Conservation (phyloP, 2,113 vertebrate species). For the Sinosuthora webbiana region DNA sequence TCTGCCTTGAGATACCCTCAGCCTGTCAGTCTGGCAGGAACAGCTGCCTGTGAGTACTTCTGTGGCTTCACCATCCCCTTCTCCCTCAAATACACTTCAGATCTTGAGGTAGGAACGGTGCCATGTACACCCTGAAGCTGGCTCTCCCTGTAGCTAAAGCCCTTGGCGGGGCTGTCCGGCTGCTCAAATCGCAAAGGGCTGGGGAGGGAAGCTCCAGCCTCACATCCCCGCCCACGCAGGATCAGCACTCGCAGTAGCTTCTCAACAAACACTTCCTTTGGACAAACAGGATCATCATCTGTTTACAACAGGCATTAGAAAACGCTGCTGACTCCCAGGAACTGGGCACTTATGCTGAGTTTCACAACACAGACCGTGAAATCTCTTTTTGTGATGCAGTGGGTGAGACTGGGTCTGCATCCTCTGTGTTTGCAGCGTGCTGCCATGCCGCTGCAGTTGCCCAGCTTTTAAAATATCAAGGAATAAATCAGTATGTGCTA, state of each 20-base stretch:
- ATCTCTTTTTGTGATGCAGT: not conserved
- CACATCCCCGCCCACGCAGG: not conserved
- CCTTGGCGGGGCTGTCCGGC: not conserved
- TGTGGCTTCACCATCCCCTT: not conserved
- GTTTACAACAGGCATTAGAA: not conserved
- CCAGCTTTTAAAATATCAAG: not conserved
- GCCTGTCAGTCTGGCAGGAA: not conserved
- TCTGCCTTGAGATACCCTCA: not conserved
- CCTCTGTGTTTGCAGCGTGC: not conserved
- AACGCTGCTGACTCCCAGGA: not conserved
- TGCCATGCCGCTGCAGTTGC: not conserved
- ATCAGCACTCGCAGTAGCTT: not conserved
- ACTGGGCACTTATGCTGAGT: not conserved
- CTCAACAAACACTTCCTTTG: not conserved
- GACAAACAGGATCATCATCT: not conserved
- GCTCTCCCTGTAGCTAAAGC: not conserved
- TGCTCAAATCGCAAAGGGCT: not conserved
- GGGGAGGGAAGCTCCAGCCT: not conserved
- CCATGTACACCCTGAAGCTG: not conserved
- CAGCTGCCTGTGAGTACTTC: not conserved
- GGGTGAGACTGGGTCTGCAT: not conserved
- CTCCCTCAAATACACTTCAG: not conserved
- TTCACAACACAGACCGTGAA: not conserved
- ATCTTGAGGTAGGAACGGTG: not conserved
- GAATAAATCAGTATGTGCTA: not conserved